Percentiles rank a stretch among this genome's conserved stretches.
Conservation (phyloP, 2,888 invertebrate species). For the Encarsia formosa region DNA sequence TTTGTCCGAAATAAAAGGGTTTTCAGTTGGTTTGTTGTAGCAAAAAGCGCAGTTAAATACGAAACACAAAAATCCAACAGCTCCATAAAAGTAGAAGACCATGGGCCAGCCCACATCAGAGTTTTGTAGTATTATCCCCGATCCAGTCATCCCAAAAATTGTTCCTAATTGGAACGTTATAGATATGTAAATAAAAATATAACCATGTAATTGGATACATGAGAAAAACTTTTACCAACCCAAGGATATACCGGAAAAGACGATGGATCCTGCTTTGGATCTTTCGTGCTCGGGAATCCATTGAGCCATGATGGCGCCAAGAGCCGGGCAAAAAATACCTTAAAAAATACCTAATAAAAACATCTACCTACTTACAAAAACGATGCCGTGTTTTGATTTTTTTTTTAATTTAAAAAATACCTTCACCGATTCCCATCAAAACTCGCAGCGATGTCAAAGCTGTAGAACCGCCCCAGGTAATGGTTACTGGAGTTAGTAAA, state of each 20-base stretch:
- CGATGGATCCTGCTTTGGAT: conserved; percentile 71
- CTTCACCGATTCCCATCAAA: conserved; percentile 80
- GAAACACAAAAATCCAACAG: conserved; percentile 69
- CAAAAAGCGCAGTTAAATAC: conserved; percentile 57
- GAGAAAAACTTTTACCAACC: too few species aligned
- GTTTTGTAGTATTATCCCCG: conserved; percentile 65
- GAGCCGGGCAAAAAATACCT: conserved; percentile 78
- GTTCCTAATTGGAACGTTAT: too few species aligned
- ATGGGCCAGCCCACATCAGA: conserved; percentile 65
- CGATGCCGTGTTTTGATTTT: too few species aligned
- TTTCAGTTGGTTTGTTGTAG: conserved; percentile 45
- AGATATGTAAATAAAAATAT: too few species aligned
- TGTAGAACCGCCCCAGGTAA: conserved; percentile 62
- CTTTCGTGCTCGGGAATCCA: conserved; percentile 71
- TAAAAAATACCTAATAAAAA: too few species aligned
- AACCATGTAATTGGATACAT: too few species aligned
- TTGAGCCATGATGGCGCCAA: conserved; percentile 73
- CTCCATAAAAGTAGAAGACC: conserved; percentile 80
- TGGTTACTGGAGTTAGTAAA: conserved; percentile 71
- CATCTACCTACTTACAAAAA: too few species aligned
- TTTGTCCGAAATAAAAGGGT: conserved; percentile 47
- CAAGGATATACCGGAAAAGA: conserved; percentile 74
- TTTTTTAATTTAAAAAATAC: conserved; percentile 46
- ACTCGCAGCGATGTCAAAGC: conserved; percentile 73
- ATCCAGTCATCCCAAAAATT: conserved; percentile 59